These are phyloP conservation scores for Hydrocynus forskahlii DNA, from an alignment of 2,797 vertebrate genomes.

Conservation along the genomic window DNA sequence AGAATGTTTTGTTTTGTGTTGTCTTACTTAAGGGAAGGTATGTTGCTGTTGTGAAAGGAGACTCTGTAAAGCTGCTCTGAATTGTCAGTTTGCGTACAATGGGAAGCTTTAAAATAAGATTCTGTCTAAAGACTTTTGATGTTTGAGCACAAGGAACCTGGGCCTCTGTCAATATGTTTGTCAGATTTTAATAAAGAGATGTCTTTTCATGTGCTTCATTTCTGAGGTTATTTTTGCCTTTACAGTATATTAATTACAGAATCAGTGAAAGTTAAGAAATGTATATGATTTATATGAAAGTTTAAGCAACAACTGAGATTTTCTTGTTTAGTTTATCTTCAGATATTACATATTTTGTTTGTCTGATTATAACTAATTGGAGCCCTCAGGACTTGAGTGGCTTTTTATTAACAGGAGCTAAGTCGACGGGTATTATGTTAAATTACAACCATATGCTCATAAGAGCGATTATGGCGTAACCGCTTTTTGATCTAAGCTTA, in stretches of 20 bases:
- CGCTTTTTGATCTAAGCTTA: slow-evolving; percentile 74
- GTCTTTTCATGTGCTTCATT: slow-evolving; percentile 12
- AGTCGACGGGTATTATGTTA: slow-evolving; percentile 50
- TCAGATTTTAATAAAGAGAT: slow-evolving; percentile 38
- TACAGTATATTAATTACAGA: neutral
- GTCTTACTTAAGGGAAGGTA: neutral
- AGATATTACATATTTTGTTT: neutral
- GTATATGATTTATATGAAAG: neutral
- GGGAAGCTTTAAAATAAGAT: neutral
- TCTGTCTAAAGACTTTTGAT: neutral
- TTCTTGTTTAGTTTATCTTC: neutral
- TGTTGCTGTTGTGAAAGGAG: neutral
- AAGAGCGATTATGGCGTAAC: slow-evolving; percentile 68
- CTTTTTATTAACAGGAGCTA: slow-evolving; percentile 68
- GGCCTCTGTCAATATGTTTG: neutral
- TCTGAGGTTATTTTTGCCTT: neutral
- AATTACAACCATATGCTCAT: slow-evolving; percentile 78
- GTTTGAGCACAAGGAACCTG: slow-evolving; percentile 3
- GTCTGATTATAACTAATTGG: slow-evolving; percentile 8
- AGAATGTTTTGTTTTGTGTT: slow-evolving; percentile 4
- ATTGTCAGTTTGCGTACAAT: neutral
- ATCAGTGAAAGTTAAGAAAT: neutral
- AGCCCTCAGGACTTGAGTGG: slow-evolving; percentile 40
- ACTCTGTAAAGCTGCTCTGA: neutral
- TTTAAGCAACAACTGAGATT: neutral